Evolutionary conservation across 2,888 invertebrate species (phyloP), one percentile per base, ranked within the genome.

Genomic region (Synergus umbraculus): DNA sequence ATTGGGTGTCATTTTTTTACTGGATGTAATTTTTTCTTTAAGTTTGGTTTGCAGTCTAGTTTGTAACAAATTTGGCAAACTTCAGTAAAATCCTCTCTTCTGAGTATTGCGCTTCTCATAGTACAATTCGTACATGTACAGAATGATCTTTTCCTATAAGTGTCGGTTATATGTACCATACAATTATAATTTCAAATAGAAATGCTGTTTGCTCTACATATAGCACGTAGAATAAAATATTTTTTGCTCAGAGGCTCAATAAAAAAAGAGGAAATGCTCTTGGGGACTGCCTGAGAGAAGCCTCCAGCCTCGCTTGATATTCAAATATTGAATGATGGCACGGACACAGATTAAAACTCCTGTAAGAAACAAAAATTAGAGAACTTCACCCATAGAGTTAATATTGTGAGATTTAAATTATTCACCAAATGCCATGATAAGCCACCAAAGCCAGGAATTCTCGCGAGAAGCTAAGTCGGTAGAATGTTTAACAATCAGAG

Each of bases 391-490:
- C 93, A 94, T 89, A 95, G 96, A 96, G 89, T 97, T 43, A 43
- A 37, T 13, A 64, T 64, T 3, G 46, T 49, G 15, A 15, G 29
- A 64, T 29, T 18, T 3, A 37, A 79, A 60, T 78, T 63, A 90
- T 93, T 94, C 90, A 96, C 97, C 97, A 90, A 97, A 97, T 64
- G 97, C 96, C 96, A 97, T 97, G 86, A 97, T 97, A 64, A 97
- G 94, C 97, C 97, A 97, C 97, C 97, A 97, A 44, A 97, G 94
- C 97, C 97, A 97, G 77, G 96, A 96, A 93, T 97, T 97, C 92
- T 97, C 97, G 89, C 96, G 96, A 12, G 96, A 96, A 79, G 97
- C 96, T 86, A 97, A 93, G 90, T 97, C 97, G 77, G 97, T 97
- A 86, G 97, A 97, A 90, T 97, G 97, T 91, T 98, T 98, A 13